Conservation (phyloP, 2,888 invertebrate species). For the Sphecodes monilicornis region DNA sequence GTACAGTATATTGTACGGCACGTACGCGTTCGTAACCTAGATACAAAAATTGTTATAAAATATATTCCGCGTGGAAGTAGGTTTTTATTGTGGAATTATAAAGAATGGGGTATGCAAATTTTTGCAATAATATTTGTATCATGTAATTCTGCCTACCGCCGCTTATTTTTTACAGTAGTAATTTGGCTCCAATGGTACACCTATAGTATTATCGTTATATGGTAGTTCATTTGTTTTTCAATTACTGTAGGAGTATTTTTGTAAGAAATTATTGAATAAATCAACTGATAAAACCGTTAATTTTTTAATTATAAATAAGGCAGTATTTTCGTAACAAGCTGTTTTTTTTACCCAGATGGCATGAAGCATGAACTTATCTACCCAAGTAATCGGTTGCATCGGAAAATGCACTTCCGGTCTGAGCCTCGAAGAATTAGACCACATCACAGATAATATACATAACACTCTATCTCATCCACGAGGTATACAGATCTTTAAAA, state of each 20-base stretch:
- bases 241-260: background rate
- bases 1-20: background rate
- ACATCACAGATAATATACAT: conserved; percentile 76
- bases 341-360: conserved; percentile 27
- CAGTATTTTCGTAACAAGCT: too few relatives aligned
- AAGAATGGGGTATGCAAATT: too few relatives aligned
- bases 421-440: conserved; percentile 72
- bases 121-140: too few relatives aligned
- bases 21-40: background rate
- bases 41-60: background rate
- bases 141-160: too few relatives aligned
- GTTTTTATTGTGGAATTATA: too few relatives aligned
- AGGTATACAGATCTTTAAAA: conserved; percentile 73
- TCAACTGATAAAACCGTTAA: background rate
- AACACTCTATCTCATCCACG: conserved; percentile 67
- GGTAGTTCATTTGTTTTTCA: too few relatives aligned
- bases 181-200: too few relatives aligned
- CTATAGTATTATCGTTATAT: too few relatives aligned
- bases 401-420: conserved; percentile 78
- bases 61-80: background rate
- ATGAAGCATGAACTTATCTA: conserved; percentile 63
- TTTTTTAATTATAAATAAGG: too few relatives aligned
- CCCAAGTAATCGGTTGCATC: conserved; percentile 73
- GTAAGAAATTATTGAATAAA: background rate
- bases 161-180: too few relatives aligned